Conservation (phyloP, 2,888 invertebrate species). For the Heliothis peltigera region DNA sequence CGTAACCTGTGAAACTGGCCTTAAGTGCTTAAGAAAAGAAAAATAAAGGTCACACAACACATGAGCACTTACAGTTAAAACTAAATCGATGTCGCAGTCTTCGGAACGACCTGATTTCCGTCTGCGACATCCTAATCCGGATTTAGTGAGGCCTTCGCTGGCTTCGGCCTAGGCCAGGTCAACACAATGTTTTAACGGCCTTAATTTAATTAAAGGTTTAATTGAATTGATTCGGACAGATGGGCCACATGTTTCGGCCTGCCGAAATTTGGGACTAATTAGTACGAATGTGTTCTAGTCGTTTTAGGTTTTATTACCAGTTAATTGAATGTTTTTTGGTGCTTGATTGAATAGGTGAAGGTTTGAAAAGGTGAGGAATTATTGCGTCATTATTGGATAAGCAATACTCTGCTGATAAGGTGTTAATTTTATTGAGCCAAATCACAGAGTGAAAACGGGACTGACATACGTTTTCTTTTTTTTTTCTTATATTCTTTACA, state of each 20-base stretch:
- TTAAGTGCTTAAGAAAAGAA: no score
- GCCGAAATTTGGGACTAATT: slow-evolving; percentile 8
- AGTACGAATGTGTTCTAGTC: slow-evolving; percentile 15
- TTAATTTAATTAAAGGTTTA: slow-evolving; percentile 64
- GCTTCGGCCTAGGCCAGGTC: slow-evolving; percentile 53
- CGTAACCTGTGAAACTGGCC: no score
- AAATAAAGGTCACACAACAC: neutral
- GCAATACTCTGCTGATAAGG: no score
- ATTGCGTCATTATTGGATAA: neutral
- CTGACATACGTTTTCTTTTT: no score
- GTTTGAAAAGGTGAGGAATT: neutral
- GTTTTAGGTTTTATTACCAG: slow-evolving; percentile 9
- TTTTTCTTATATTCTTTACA: no score
- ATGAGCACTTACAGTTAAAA: slow-evolving; percentile 31
- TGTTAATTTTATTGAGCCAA: neutral
- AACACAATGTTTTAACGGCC: slow-evolving; percentile 48
- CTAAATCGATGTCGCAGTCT: slow-evolving; percentile 53
- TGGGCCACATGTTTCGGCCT: slow-evolving; percentile 28
- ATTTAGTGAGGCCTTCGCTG: slow-evolving; percentile 68
- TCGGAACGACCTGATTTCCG: slow-evolving; percentile 72
- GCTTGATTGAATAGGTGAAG: slow-evolving; percentile 8
- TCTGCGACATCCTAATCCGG: slow-evolving; percentile 68
- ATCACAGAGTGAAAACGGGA: no score
- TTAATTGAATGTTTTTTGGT: slow-evolving; percentile 10
- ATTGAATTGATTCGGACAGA: slow-evolving; percentile 43